Evolutionary conservation across 53 echinoderm and acorn worm species (phyloP).

Genomic region (Actinopyga echinites): DNA sequence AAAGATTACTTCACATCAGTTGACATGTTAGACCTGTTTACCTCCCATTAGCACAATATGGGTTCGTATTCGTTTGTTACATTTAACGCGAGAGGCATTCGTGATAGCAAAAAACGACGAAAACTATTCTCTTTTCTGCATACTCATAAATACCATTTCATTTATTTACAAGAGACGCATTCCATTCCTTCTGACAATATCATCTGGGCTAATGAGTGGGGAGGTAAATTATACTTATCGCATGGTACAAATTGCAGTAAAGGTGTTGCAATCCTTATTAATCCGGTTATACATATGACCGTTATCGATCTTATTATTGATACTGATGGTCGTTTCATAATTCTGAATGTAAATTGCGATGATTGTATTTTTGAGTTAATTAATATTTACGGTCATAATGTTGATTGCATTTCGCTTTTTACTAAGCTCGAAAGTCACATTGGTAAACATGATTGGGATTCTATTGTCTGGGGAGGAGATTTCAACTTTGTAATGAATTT

Average conservation of each 20-base stretch:
- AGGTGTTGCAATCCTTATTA: background rate
- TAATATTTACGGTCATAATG: background rate
- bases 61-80: background rate
- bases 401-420: background rate
- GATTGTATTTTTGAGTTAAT: background rate
- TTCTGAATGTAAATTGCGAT: background rate
- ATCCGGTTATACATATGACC: background rate
- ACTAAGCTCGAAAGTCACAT: background rate
- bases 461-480: background rate
- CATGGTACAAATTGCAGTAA: background rate
- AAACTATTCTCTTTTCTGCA: background rate
- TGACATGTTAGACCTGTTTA: too few relatives aligned
- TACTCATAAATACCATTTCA: background rate
- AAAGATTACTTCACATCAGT: too few relatives aligned
- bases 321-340: background rate
- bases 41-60: too few relatives aligned
- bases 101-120: background rate
- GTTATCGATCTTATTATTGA: background rate
- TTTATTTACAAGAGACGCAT: background rate
- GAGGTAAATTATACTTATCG: background rate
- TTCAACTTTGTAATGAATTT: too few relatives aligned
- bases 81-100: background rate
- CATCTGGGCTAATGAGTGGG: background rate
- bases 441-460: background rate
- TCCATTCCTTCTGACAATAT: background rate